Conservation (phyloP, 2,888 invertebrate genomes). For the Athalia rosae region DNA sequence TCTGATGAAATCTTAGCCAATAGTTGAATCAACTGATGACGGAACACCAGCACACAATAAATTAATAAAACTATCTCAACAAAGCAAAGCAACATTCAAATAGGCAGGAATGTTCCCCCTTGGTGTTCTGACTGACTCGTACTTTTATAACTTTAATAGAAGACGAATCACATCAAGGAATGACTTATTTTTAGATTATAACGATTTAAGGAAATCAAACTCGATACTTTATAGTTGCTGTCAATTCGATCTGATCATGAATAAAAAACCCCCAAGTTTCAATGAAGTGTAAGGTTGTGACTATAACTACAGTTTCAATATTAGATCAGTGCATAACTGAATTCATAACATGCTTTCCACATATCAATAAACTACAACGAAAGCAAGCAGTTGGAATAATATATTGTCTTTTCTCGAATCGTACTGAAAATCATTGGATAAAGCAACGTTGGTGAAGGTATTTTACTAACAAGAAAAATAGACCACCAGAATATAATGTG, state of each 20-base stretch:
- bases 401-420: neutral
- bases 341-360: neutral
- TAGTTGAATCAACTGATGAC: neutral
- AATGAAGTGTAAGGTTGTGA: no score
- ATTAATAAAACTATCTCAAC: neutral
- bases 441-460: neutral
- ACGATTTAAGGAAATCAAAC: no score
- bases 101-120: neutral
- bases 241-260: no score
- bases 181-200: no score
- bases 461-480: neutral
- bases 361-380: neutral
- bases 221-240: no score
- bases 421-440: neutral
- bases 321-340: neutral
- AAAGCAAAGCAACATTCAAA: constrained; percentile 1
- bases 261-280: no score
- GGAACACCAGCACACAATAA: neutral
- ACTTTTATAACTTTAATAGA: neutral
- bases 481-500: neutral
- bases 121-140: neutral
- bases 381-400: neutral
- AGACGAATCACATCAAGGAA: no score
- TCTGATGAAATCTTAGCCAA: neutral
- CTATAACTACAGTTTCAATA: no score